phyloP scores from a whole-genome alignment of 1,140 invertebrate genomes.

The Penaeus vannamei region DNA sequence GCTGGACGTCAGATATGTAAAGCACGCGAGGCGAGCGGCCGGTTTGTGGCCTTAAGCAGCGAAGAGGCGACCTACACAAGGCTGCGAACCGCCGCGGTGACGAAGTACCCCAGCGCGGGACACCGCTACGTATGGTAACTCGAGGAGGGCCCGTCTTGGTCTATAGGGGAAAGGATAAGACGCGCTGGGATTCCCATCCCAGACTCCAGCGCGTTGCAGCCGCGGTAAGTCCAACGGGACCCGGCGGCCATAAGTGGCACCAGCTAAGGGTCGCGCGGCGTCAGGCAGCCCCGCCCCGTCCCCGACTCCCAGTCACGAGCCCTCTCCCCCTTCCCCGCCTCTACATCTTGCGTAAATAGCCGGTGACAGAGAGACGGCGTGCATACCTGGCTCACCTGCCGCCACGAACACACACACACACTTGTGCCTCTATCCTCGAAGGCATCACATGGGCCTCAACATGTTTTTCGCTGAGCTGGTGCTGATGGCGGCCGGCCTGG shows the following conservation, averaged over 20 bases:
- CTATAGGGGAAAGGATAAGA: no score
- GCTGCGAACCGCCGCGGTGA: not conserved
- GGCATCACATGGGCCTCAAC: not conserved
- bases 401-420: conserved; percentile 44
- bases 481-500: not conserved
- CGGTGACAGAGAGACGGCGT: conserved; percentile 47
- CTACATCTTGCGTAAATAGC: conserved; percentile 58
- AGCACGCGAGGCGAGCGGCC: not conserved
- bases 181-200: no score
- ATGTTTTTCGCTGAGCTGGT: not conserved
- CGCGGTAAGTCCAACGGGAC: conserved; percentile 27
- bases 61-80: not conserved
- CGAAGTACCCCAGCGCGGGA: conserved; percentile 31
- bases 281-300: conserved; percentile 54
- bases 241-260: conserved; percentile 55
- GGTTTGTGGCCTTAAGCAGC: no score
- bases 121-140: not conserved
- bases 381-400: conserved; percentile 61
- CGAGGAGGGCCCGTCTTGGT: no score
- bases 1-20: conserved; percentile 7
- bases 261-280: conserved; percentile 51
- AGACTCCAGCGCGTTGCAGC: not conserved
- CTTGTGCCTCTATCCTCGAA: not conserved
- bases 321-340: conserved; percentile 31
- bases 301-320: conserved; percentile 41